Conservation (phyloP, 2,888 invertebrate genomes). For the Heliconius ethilla region DNA sequence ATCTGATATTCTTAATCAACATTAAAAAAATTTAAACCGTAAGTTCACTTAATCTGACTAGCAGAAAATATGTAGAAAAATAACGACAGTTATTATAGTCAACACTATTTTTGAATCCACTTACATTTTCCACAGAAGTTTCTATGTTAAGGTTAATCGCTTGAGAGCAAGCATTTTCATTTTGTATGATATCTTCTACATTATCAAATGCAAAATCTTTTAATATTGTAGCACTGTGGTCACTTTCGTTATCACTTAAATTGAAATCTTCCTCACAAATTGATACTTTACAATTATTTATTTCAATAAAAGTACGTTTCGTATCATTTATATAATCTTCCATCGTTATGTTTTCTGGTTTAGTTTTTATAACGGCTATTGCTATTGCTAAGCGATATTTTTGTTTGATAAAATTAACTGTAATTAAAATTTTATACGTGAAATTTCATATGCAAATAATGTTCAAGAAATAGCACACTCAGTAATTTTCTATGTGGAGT, state of each 20-base stretch:
- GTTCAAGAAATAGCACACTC: too few relatives aligned
- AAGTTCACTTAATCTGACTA: too few relatives aligned
- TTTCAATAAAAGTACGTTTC: neutral
- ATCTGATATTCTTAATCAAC: too few relatives aligned
- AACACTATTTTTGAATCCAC: neutral
- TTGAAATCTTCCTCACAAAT: conserved; percentile 41
- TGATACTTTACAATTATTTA: conserved; percentile 32
- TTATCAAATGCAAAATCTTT: conserved; percentile 41
- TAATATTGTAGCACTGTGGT: conserved; percentile 42
- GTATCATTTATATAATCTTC: conserved; percentile 25
- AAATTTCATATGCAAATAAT: too few relatives aligned
- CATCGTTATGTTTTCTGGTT: conserved; percentile 11
- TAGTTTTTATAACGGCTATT: conserved; percentile 22
- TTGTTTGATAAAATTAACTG: conserved; percentile 26
- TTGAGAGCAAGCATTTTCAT: conserved; percentile 14
- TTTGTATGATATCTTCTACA: neutral
- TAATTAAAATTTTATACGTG: neutral
- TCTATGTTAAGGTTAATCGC: conserved; percentile 24
- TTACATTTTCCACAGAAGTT: conserved; percentile 20
- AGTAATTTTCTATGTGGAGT: too few relatives aligned
- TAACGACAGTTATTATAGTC: too few relatives aligned
- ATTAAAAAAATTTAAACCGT: too few relatives aligned
- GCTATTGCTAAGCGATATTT: conserved; percentile 27
- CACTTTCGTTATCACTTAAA: conserved; percentile 38
- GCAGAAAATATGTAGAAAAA: too few relatives aligned